Base-by-base conservation (phyloP, 2,797 vertebrate genomes). In the Otolemur crassicaudatus region DNA sequence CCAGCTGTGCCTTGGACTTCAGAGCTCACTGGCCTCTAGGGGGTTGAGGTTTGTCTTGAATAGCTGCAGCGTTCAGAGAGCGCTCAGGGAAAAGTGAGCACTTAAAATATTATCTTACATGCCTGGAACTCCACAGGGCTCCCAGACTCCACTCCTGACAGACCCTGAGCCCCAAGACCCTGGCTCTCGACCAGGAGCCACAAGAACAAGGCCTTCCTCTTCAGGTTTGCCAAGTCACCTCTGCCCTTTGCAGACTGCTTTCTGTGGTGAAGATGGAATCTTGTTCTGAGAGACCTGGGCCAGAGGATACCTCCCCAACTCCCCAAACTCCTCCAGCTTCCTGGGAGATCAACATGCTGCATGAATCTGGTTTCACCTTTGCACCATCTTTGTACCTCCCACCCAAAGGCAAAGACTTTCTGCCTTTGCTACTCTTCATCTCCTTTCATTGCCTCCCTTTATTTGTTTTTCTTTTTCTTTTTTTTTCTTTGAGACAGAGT, bases 51-150 rank as follows among this genome's bases (percentile, higher is more conserved):
- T 88, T 67, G 22, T 25, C 58, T 40, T 86, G 75, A 90, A 93
- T 63, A 72, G 90, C 61, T 58, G 56, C 37, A 8, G 49, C 29
- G 63, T 87, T 84, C n/a, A 17, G 80, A 92, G 80, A 77, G 43
- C 34, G 5, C 34, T 65, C 49, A 31, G 37, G 65, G 22, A 76
- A 43, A 56, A 9, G 43, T 29, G 76, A 96, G 75, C 80, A 80
- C 93, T 96, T 75, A 90, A 89, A 87, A 67, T 94, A 80, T 90
- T 89, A 43, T 76, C 43, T 86, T 95, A 77, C 65, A n/a, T 81
- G 75, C 63, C 29, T 29, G 40, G n/a, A 76, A 53, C 23, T 17
- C 76, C 53, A 12, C 16, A 12, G 46, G 40, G 3, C 46, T 29
- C 56, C 37, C 37, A 14, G 75, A 10, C 65, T 73, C 27, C 19